Percentiles rank a stretch among this genome's conserved stretches.
Conservation (phyloP, 1,140 invertebrate species). For the Pemphigus obesinymphae region DNA sequence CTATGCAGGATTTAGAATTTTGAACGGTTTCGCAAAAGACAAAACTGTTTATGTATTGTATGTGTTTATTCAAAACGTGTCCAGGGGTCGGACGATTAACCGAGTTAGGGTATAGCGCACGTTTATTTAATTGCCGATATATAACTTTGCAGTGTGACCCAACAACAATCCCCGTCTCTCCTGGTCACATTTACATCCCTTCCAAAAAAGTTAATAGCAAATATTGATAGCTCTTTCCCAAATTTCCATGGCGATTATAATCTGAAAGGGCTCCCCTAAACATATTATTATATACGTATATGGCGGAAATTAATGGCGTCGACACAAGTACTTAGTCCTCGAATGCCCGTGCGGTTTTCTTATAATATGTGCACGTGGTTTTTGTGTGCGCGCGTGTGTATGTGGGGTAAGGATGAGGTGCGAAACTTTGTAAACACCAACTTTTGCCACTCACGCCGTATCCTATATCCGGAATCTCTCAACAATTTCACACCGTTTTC, state of each 20-base stretch:
- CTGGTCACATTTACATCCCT: neutral
- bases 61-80: slow-evolving; percentile 7
- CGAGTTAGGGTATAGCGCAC: neutral
- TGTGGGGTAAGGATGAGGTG: too few relatives aligned
- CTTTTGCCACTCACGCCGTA: neutral
- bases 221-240: slow-evolving; percentile 33
- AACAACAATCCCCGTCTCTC: neutral
- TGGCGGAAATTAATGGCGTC: slow-evolving; percentile 10
- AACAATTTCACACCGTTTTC: neutral
- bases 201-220: slow-evolving; percentile 31
- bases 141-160: slow-evolving; percentile 30
- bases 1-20: neutral
- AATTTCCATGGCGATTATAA: slow-evolving; percentile 30
- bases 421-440: slow-evolving; percentile 2
- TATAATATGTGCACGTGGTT: too few relatives aligned
- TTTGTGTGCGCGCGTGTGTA: too few relatives aligned
- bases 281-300: neutral
- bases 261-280: neutral
- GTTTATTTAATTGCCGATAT: slow-evolving; percentile 38
- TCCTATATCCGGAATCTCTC: neutral
- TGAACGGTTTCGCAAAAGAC: neutral
- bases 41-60: neutral
- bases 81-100: neutral
- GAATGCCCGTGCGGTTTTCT: slow-evolving; percentile 4
- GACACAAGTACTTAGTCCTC: slow-evolving; percentile 12